These are phyloP conservation scores for Boulengeromyrus knoepffleri DNA, from an alignment of 2,113 vertebrate genomes.

Conservation along the genomic window DNA sequence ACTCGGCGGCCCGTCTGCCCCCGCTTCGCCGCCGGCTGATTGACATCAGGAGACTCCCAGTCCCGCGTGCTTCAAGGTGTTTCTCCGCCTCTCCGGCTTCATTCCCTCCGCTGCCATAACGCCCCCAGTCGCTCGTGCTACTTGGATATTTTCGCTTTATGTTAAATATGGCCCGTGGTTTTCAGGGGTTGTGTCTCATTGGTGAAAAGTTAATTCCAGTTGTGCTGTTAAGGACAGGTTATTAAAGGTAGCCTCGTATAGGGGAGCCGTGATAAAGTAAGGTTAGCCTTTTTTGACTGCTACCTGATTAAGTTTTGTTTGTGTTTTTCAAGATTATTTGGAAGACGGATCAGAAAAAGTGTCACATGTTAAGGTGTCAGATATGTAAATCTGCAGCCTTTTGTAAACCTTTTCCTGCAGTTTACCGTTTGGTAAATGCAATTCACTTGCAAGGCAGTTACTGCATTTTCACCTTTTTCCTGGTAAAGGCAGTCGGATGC, in stretches of 20 bases:
- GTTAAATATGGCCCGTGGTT: neutral
- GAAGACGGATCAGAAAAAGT: neutral
- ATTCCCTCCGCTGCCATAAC: neutral
- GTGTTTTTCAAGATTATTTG: neutral
- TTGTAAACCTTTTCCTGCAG: neutral
- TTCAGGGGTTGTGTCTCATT: neutral
- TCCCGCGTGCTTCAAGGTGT: neutral
- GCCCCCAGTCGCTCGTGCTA: neutral
- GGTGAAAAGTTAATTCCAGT: neutral
- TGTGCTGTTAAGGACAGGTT: neutral
- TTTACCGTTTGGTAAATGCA: neutral
- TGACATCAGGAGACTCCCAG: neutral
- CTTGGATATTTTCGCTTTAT: neutral
- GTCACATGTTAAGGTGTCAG: neutral
- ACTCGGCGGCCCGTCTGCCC: neutral
- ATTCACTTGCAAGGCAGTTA: neutral
- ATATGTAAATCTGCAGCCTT: neutral
- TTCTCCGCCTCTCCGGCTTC: neutral
- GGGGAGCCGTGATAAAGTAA: neutral
- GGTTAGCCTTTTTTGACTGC: neutral
- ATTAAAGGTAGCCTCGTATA: neutral
- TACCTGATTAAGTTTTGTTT: neutral
- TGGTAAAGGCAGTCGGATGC: neutral
- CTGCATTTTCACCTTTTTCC: neutral
- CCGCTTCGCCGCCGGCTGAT: neutral